A percentile compares a stretch with the other conserved stretches of the same genome.
Conservation (phyloP, 2,888 invertebrate species). For the Lithodes maja region DNA sequence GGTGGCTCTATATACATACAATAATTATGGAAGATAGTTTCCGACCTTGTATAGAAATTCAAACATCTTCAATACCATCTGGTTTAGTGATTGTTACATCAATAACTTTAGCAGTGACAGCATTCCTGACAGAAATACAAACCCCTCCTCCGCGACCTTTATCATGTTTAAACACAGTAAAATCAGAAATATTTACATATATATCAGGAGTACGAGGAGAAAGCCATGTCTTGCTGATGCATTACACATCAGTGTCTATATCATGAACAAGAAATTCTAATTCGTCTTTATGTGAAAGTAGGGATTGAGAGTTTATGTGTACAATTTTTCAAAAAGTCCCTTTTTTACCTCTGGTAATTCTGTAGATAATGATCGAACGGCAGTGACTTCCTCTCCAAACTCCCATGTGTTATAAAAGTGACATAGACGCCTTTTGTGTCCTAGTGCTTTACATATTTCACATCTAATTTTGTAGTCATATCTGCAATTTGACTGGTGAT, state of each 20-base stretch:
- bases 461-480: constrained; percentile 5
- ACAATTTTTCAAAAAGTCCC: neutral
- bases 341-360: neutral
- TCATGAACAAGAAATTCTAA: constrained; percentile 12
- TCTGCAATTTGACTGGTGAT: constrained; percentile 15
- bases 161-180: constrained; percentile 2
- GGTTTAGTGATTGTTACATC: neutral
- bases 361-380: neutral
- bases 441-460: neutral
- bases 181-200: constrained; percentile 1
- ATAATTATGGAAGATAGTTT: constrained; percentile 21
- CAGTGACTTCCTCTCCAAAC: constrained; percentile 8
- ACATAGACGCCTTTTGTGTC: constrained; percentile 4
- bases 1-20: constrained; percentile 27
- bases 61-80: constrained; percentile 17
- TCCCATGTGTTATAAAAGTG: neutral
- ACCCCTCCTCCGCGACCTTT: constrained; percentile 7
- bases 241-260: constrained; percentile 8
- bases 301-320: constrained; percentile 15
- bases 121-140: constrained; percentile 23
- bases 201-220: neutral
- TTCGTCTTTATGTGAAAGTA: constrained; percentile 1
- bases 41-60: constrained; percentile 15
- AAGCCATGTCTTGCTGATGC: constrained; percentile 31
- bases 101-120: neutral